phyloP scores from a whole-genome alignment of 92 coral and sea anemone species.

The Isaurus tuberculatus region DNA sequence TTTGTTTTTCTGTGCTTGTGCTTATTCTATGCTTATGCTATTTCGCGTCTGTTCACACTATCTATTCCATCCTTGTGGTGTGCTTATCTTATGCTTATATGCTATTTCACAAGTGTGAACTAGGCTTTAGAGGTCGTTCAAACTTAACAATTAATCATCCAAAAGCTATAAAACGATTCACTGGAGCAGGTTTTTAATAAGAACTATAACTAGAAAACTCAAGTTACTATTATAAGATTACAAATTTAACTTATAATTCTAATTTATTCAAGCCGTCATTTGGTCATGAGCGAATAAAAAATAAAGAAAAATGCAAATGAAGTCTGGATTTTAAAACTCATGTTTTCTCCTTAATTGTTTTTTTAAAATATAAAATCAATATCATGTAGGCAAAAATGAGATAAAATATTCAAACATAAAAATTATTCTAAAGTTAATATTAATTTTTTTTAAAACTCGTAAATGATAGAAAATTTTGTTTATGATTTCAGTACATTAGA shows the following conservation, averaged over 20 bases:
- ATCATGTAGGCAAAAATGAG: not conserved
- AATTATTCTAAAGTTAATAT: not conserved
- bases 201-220: not conserved
- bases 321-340: not conserved
- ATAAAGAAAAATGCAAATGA: conserved; percentile 1
- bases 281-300: not conserved
- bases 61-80: too few species aligned
- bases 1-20: too few species aligned
- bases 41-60: too few species aligned
- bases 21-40: too few species aligned
- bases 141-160: not conserved
- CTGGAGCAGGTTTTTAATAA: not conserved
- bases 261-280: conserved; percentile 1
- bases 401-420: not conserved
- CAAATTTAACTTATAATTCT: conserved; percentile 15
- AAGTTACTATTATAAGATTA: not conserved
- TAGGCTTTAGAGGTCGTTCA: not conserved
- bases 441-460: not conserved
- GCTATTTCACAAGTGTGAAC: too few species aligned
- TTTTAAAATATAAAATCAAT: not conserved
- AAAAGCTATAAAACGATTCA: not conserved
- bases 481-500: not conserved
- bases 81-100: too few species aligned
- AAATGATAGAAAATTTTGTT: not conserved
- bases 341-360: not conserved